Base-by-base conservation (phyloP, 2,113 vertebrate species). In the Azemiops feae region DNA sequence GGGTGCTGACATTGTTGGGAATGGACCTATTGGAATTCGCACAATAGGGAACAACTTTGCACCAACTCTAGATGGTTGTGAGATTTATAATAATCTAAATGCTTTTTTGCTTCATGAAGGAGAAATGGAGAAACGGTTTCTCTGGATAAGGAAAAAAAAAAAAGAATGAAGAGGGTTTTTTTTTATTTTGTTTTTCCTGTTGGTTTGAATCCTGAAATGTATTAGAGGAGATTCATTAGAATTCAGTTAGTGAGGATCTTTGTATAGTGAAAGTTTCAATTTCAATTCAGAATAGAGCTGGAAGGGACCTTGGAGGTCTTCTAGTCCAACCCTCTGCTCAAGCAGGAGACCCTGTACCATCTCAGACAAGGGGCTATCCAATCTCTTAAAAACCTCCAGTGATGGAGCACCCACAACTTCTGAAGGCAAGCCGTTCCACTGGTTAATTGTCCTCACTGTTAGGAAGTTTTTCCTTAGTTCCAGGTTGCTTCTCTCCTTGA, bases 1-100 rank as follows among this genome's bases (percentile, higher is more conserved):
- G 96, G 96, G 97, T 91, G 95, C 95, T 96, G 87, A 18, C 54
- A 9, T 25, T 12, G 7, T 25, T 91, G 20, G 23, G 3, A n/a
- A 47, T 34, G 6, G 30, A 50, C 39, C 22, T n/a, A 58, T 53
- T 53, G 53, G 45, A 45, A 14, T 16, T 1, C 16, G 1, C 14
- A 45, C 12, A 91, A 50, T 4, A 4, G 3, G 34, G 12, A 52
- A 22, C 9, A 50, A 34, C 34, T 92, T 92, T 50, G 54, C 27
- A 8, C 2, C 4, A 60, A 10, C 45, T 47, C 27, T 88, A 50
- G n/a, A 34, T 43, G 39, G 14, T 23, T 5, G 0, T 18, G 27
- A 16, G 2, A 43, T 52, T 27, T 52, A 25, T 39, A 60, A 22
- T 16, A 87, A 87, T 52, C 5, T n/a, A 47, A 74, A 9, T 9